Base-by-base conservation (phyloP, 2,797 vertebrate species). In the Eospalax fontanierii region DNA sequence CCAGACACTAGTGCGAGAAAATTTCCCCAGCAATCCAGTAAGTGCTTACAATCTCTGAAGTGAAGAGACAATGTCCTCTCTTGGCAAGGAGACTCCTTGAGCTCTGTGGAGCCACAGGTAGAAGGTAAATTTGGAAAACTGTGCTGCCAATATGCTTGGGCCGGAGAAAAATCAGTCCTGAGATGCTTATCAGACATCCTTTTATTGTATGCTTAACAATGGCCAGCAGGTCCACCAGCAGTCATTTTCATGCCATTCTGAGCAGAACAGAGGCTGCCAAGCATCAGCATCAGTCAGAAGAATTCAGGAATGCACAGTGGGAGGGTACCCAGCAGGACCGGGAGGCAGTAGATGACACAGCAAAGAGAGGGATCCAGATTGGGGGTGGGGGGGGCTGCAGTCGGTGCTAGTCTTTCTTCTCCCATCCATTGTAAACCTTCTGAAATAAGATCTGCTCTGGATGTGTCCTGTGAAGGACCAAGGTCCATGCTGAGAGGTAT, bases 171-270 rank as follows among this genome's bases (percentile, higher is more conserved):
- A 46, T 95, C 95, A 93, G 90, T 68, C 6, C 28, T 93, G 50
- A 97, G 97, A 97, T 97, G 89, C 66, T 97, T 97, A 98, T 98
- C 97, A 97, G 86, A 96, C 96, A 97, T 97, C 97, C 97, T 97
- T 95, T 94, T 84, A 97, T 97, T 97, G 97, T 98, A 95, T 96
- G 61, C 57, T 1, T 90, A 70, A 98, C 97, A 98, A 98, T 97
- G 94, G 87, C 59, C 84, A 97, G 91, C 74, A 1, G 85, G 65
- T 76, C 95, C 96, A 97, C 75, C 33, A 81, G 95, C 26, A 22
- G 74, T 70, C 65, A 4, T 83, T 97, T 71, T 93, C 85, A 95
- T 90, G 93, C 95, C 95, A 86, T 96, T 96, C 87, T 83, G 80
- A 89, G 74, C 93, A 30, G 40, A 90, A 88, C 85, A 65, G 94